A percentile compares a stretch with the other conserved stretches of the same genome.
These are phyloP conservation scores for Erebia epiphron DNA, from an alignment of 2,888 invertebrate genomes.

Conservation along the genomic window DNA sequence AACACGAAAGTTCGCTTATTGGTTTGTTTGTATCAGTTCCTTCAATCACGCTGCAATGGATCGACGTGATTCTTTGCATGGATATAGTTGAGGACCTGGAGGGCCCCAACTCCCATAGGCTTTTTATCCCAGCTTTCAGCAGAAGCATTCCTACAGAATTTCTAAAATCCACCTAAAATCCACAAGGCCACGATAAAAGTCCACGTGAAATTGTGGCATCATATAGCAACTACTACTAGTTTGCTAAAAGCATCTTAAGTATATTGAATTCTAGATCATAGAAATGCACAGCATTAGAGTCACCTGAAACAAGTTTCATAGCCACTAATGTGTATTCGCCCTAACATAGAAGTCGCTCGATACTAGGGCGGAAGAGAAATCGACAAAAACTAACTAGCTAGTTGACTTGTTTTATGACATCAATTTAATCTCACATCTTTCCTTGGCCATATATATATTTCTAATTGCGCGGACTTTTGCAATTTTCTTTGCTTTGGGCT, in stretches of 20 bases:
- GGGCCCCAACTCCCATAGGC: too few species aligned
- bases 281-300: neutral
- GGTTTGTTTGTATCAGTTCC: too few species aligned
- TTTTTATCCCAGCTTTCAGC: too few species aligned
- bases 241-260: neutral
- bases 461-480: neutral
- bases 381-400: slow-evolving; percentile 3
- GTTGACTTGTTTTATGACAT: slow-evolving; percentile 13
- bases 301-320: neutral
- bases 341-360: slow-evolving; percentile 13
- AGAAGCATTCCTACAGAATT: too few species aligned
- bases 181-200: too few species aligned
- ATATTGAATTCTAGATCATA: neutral
- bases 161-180: neutral
- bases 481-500: neutral
- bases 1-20: too few species aligned
- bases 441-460: neutral
- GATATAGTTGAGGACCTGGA: too few species aligned
- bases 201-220: neutral
- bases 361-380: slow-evolving; percentile 23
- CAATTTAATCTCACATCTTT: neutral
- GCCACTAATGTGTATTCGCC: neutral
- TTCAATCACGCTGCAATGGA: too few species aligned
- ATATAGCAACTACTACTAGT: too few species aligned
- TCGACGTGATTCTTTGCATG: too few species aligned